Percentiles rank a stretch among this genome's conserved stretches.
phyloP scores from a whole-genome alignment of 1,140 invertebrate genomes.

The Diorhabda carinulata region DNA sequence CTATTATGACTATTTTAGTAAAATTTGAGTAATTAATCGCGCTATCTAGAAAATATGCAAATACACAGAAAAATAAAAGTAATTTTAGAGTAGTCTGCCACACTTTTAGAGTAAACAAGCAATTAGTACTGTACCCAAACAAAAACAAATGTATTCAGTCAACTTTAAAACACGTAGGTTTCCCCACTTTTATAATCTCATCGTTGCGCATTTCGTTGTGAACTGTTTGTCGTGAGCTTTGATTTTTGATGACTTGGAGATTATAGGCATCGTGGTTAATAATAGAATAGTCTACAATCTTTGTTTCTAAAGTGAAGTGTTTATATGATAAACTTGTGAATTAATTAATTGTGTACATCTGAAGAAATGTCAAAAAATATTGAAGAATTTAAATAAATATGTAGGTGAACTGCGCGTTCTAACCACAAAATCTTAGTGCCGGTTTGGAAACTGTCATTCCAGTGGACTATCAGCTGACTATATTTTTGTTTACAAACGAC shows the following conservation, averaged over 20 bases:
- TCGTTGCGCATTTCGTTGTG: neutral
- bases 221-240: neutral
- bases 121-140: neutral
- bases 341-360: neutral
- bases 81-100: no score
- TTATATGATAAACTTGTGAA: conserved; percentile 3
- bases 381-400: neutral
- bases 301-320: conserved; percentile 3
- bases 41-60: no score
- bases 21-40: no score
- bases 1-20: no score
- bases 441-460: conserved; percentile 17
- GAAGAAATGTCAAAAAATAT: neutral
- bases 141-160: neutral
- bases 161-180: neutral
- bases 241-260: conserved; percentile 5
- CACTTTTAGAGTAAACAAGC: no score
- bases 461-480: conserved; percentile 17
- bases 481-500: conserved; percentile 7
- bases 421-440: conserved; percentile 18
- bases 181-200: neutral
- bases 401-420: conserved; percentile 5
- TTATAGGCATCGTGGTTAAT: neutral
- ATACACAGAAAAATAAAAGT: no score
- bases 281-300: neutral